phyloP scores from a whole-genome alignment of 2,888 invertebrate species.

The Oegoconia quadripuncta region DNA sequence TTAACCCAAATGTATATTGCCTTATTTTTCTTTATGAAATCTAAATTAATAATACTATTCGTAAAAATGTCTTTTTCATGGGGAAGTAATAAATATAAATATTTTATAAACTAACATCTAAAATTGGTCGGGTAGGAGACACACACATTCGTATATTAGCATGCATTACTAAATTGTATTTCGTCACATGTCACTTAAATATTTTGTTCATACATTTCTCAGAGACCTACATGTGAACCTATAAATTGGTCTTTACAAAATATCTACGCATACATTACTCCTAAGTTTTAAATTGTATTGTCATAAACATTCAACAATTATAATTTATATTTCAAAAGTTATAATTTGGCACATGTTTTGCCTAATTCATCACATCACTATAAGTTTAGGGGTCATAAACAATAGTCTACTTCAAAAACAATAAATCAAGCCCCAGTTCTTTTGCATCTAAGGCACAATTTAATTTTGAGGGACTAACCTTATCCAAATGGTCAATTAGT shows the following conservation, averaged over 20 bases:
- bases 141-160: constrained; percentile 55
- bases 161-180: constrained; percentile 32
- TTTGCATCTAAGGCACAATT: constrained; percentile 68
- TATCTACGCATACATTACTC: constrained; percentile 3
- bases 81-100: constrained; percentile 74
- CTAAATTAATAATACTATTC: constrained; percentile 79
- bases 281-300: constrained; percentile 5
- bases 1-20: constrained; percentile 72
- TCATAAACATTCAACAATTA: constrained; percentile 3
- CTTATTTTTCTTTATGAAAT: constrained; percentile 65
- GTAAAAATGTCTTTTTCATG: constrained; percentile 77
- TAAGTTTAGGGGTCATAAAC: background rate
- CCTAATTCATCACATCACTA: constrained; percentile 37
- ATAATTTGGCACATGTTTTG: constrained; percentile 55
- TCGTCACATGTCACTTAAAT: constrained; percentile 23
- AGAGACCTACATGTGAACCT: background rate
- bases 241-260: constrained; percentile 4
- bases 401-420: constrained; percentile 12
- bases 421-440: constrained; percentile 28
- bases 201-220: constrained; percentile 2
- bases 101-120: constrained; percentile 64
- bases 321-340: constrained; percentile 3
- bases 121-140: constrained; percentile 75
- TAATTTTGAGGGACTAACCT: constrained; percentile 48
- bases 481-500: background rate